Conservation (phyloP, 2,113 vertebrate genomes). For the Leptobrachium leishanense region DNA sequence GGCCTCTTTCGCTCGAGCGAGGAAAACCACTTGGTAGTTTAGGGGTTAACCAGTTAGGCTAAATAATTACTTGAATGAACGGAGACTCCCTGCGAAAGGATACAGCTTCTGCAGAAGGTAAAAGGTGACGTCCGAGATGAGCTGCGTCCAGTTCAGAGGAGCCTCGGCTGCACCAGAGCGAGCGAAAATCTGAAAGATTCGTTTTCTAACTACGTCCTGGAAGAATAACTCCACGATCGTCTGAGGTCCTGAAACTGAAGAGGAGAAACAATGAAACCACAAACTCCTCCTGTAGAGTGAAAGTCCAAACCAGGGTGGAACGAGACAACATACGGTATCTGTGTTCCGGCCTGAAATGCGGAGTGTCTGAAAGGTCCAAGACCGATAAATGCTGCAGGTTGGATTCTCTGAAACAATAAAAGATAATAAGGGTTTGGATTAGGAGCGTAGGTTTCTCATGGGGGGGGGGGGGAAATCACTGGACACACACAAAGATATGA, state of each 20-base stretch:
- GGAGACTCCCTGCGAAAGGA: conserved; percentile 65
- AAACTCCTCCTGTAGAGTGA: no score
- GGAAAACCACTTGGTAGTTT: no score
- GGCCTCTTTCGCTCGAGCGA: no score
- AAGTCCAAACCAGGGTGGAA: not conserved
- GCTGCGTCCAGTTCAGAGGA: conserved; percentile 80
- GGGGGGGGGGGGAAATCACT: no score
- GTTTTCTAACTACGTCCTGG: conserved; percentile 80
- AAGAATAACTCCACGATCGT: conserved; percentile 93
- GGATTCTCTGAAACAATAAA: conserved; percentile 75
- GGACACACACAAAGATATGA: no score
- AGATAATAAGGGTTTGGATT: no score
- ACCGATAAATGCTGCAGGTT: conserved; percentile 92
- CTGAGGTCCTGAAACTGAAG: conserved; percentile 76
- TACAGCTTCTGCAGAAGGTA: conserved; percentile 89
- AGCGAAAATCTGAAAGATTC: conserved; percentile 78
- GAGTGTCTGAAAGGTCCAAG: conserved; percentile 83
- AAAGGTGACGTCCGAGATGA: conserved; percentile 73
- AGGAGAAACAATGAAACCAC: conserved; percentile 8
- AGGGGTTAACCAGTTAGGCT: no score
- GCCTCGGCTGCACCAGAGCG: conserved; percentile 67
- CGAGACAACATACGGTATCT: conserved; percentile 71
- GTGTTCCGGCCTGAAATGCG: conserved; percentile 57
- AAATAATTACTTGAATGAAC: no score
- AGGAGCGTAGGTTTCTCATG: no score